phyloP scores from a whole-genome alignment of 1,140 invertebrate species.

The Zaprionus camerounensis region DNA sequence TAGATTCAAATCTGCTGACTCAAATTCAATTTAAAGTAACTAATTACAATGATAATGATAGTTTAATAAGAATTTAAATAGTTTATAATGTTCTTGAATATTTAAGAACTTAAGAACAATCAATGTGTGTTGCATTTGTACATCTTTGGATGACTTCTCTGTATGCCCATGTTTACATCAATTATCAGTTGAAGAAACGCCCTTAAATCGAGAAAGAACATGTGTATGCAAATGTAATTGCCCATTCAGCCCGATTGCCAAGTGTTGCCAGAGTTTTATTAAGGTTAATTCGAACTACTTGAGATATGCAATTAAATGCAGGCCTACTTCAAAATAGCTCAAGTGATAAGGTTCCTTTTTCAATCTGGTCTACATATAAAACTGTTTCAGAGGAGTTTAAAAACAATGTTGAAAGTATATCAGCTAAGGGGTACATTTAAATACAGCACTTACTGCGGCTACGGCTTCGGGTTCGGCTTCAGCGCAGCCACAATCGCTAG shows the following conservation, averaged over 20 bases:
- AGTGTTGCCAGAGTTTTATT: not conserved
- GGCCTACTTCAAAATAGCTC: not conserved
- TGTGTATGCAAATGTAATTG: slow-evolving; percentile 25
- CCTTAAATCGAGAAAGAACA: slow-evolving; percentile 2
- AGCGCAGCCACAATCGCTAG: slow-evolving; percentile 44
- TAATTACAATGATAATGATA: no score
- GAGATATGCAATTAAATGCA: slow-evolving; percentile 23
- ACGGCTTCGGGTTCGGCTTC: slow-evolving; percentile 1
- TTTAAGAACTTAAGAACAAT: no score
- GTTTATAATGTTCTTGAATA: not conserved
- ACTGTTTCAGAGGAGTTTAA: not conserved
- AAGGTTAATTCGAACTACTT: not conserved
- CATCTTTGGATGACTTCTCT: slow-evolving; percentile 1
- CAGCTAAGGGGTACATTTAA: slow-evolving; percentile 29
- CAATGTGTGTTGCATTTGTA: not conserved
- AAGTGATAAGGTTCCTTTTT: not conserved
- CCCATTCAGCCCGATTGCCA: not conserved
- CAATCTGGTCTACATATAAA: not conserved
- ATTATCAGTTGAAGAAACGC: slow-evolving; percentile 27
- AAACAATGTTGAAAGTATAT: not conserved
- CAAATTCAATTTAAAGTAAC: no score
- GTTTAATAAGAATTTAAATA: no score
- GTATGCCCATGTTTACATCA: slow-evolving; percentile 1
- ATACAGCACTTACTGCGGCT: slow-evolving; percentile 25
- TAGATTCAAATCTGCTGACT: no score